These are phyloP conservation scores for Geococcyx californianus DNA, from an alignment of 2,113 vertebrate genomes.

Conservation along the genomic window DNA sequence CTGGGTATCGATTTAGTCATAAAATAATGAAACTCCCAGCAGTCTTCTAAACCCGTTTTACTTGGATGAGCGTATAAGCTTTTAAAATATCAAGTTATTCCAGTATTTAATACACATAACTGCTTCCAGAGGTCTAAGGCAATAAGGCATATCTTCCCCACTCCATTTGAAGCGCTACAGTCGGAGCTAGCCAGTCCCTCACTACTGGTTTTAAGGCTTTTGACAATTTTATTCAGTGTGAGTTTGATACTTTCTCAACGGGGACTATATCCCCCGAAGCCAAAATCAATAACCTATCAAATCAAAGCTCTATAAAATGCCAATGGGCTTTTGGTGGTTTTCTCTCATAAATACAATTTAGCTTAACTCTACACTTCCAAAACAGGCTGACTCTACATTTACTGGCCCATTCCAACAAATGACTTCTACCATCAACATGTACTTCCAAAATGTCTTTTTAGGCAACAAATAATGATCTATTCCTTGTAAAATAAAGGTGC, in stretches of 20 bases:
- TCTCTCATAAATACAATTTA: conserved; percentile 68
- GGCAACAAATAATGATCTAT: conserved; percentile 32
- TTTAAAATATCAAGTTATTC: conserved; percentile 84
- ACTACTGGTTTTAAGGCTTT: conserved; percentile 67
- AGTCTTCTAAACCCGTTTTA: conserved; percentile 82
- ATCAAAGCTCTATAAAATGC: conserved; percentile 78
- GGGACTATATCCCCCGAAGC: conserved; percentile 69
- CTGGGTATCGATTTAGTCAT: conserved; percentile 79
- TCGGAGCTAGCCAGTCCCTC: conserved; percentile 52
- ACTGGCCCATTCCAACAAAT: conserved; percentile 48
- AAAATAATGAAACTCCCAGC: conserved; percentile 81
- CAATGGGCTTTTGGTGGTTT: conserved; percentile 68
- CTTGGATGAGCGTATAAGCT: conserved; percentile 79
- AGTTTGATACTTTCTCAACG: conserved; percentile 74
- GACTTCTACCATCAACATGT: conserved; percentile 22
- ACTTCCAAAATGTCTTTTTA: conserved; percentile 38
- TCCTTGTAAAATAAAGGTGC: not conserved
- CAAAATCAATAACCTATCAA: conserved; percentile 83
- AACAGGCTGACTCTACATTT: conserved; percentile 53
- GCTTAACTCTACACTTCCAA: conserved; percentile 63
- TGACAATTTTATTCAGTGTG: conserved; percentile 77
- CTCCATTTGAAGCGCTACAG: conserved; percentile 63
- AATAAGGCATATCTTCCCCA: conserved; percentile 74
- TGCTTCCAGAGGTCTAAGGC: conserved; percentile 77
- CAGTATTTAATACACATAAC: conserved; percentile 81